phyloP scores from a whole-genome alignment of 2,888 invertebrate genomes.

The Andrena dorsata region DNA sequence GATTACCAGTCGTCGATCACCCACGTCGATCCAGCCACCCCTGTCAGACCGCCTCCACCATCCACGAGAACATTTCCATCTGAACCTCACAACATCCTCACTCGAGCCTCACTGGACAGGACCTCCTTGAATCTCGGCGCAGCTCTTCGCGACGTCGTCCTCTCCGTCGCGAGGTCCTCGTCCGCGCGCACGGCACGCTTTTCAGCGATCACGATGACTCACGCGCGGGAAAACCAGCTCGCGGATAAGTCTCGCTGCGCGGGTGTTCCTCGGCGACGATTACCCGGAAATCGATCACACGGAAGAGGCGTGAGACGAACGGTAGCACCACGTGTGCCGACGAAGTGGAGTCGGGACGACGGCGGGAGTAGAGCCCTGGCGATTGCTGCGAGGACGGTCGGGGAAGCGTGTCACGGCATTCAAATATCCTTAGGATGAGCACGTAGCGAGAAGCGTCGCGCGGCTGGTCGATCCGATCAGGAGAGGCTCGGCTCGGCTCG shows the following conservation, averaged over 20 bases:
- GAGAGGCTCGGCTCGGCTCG: not conserved
- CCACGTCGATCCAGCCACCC: not conserved
- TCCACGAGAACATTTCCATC: not conserved
- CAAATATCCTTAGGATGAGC: not conserved
- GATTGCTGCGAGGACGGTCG: not conserved
- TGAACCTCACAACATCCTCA: not conserved
- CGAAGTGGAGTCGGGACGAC: not conserved
- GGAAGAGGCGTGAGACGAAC: not conserved
- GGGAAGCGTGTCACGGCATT: not conserved
- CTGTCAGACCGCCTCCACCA: not conserved
- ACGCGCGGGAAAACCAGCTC: slow-evolving; percentile 21
- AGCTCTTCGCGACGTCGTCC: not conserved
- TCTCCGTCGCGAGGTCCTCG: not conserved
- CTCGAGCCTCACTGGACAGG: not conserved
- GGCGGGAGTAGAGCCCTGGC: not conserved
- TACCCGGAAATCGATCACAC: not conserved
- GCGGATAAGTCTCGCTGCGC: not conserved
- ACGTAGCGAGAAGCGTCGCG: not conserved
- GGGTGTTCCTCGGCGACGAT: not conserved
- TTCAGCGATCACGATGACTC: not conserved
- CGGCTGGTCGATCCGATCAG: not conserved
- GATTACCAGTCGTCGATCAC: not conserved
- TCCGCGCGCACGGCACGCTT: not conserved
- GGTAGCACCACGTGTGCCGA: not conserved
- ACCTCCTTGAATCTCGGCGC: not conserved